Evolutionary conservation across 2,888 invertebrate genomes (phyloP).

Genomic region (Drosophila antonietae): DNA sequence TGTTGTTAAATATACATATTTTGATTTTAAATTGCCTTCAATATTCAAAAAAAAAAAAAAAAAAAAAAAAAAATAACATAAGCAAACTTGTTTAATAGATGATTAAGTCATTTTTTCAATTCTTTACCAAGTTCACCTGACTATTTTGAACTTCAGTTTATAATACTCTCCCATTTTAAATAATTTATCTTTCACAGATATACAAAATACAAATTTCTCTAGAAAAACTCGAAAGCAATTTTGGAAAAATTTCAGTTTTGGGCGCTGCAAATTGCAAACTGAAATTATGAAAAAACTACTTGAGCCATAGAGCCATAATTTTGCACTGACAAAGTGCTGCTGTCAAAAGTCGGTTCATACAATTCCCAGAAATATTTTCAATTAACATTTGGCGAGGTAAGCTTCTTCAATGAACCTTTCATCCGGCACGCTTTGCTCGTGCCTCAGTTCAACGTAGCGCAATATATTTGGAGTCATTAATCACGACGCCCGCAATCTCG

Average conservation of each 20-base stretch:
- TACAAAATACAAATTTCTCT: neutral
- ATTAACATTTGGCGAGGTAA: conserved; percentile 43
- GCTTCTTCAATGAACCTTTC: conserved; percentile 18
- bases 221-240: neutral
- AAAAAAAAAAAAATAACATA: neutral
- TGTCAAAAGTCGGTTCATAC: conserved; percentile 26
- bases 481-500: conserved; percentile 21
- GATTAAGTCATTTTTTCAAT: neutral
- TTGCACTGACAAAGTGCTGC: conserved; percentile 38
- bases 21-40: neutral
- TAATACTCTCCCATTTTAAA: neutral
- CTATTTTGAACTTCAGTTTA: neutral
- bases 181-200: neutral
- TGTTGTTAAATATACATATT: neutral
- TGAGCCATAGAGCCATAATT: conserved; percentile 4
- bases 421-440: conserved; percentile 21
- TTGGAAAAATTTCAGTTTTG: neutral
- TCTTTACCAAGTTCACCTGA: neutral
- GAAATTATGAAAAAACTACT: conserved; percentile 1
- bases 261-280: conserved; percentile 1
- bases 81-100: neutral
- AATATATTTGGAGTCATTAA: conserved; percentile 46
- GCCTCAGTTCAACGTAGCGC: conserved; percentile 30
- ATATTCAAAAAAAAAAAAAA: neutral
- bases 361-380: conserved; percentile 53